phyloP scores from a whole-genome alignment of 2,113 vertebrate species.

The Myiozetetes cayanensis region DNA sequence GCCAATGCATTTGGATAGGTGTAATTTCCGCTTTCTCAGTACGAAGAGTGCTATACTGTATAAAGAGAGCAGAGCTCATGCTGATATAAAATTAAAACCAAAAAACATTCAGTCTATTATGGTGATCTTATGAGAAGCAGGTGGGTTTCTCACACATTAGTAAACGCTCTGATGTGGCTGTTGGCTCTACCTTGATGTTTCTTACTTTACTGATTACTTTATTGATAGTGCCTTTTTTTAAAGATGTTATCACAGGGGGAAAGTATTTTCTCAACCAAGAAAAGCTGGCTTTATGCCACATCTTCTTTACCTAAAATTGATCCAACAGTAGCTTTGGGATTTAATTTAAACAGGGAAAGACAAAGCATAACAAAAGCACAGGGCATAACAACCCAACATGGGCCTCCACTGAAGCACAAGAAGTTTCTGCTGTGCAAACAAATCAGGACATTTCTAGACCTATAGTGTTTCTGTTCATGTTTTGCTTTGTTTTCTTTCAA shows the following conservation, averaged over 20 bases:
- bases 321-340: background rate
- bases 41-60: background rate
- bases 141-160: background rate
- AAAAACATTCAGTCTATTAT: background rate
- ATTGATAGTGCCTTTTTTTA: background rate
- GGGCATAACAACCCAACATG: background rate
- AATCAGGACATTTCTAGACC: background rate
- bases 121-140: background rate
- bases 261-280: background rate
- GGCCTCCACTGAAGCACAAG: background rate
- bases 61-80: background rate
- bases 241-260: background rate
- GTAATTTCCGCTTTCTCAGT: conserved; percentile 13
- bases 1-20: conserved; percentile 42
- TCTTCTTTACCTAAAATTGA: background rate
- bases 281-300: background rate
- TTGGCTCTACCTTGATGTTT: background rate
- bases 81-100: background rate
- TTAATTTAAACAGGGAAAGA: conserved; percentile 30
- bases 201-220: background rate
- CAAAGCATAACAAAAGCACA: conserved; percentile 42
- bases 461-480: background rate
- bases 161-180: background rate
- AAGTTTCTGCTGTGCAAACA: background rate
- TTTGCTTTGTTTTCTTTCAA: background rate